Evolutionary conservation across 2,797 vertebrate species (phyloP).

Genomic region (Sus cebifrons): DNA sequence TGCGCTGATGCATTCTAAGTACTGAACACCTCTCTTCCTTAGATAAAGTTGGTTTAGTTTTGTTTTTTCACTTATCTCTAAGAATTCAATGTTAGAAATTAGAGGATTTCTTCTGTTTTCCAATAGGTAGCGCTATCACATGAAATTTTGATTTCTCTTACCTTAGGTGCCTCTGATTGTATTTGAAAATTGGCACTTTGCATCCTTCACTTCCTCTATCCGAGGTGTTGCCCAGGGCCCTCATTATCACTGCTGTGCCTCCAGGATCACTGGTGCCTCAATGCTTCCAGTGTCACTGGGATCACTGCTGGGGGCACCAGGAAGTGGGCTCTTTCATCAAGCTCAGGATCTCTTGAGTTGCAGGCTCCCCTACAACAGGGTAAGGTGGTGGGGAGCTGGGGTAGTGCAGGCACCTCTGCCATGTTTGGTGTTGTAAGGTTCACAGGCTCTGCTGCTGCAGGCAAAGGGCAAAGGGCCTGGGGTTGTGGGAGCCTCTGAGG

Average conservation of each 20-base stretch:
- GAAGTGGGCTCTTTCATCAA: neutral
- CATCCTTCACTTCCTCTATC: neutral
- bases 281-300: neutral
- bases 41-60: neutral
- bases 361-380: no score
- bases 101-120: neutral
- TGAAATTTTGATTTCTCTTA: neutral
- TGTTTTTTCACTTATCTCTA: neutral
- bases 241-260: neutral
- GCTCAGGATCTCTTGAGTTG: neutral
- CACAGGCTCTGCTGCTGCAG: neutral
- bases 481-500: neutral
- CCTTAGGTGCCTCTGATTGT: neutral
- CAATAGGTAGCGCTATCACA: neutral
- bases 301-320: neutral
- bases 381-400: neutral
- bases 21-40: neutral
- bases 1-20: neutral
- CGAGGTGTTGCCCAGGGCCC: neutral
- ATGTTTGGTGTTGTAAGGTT: neutral
- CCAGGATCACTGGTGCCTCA: neutral
- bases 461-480: neutral
- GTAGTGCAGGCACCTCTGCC: neutral
- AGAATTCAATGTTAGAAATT: neutral
- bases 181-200: neutral